Conservation (phyloP, 2,797 vertebrate genomes). For the Margarornis squamiger region DNA sequence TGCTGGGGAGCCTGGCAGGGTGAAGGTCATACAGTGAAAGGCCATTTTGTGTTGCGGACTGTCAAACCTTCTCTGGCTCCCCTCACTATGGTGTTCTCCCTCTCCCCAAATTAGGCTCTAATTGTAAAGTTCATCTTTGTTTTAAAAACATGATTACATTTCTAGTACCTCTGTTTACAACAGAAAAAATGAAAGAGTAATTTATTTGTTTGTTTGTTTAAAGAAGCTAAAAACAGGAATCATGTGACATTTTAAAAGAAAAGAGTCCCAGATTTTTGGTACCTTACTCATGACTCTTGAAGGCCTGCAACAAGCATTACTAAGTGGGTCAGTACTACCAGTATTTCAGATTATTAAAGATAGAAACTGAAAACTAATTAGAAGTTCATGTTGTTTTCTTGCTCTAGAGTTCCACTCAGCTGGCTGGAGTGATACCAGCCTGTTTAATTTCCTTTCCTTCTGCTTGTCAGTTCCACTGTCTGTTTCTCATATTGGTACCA, state of each 20-base stretch:
- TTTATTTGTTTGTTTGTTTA: not conserved
- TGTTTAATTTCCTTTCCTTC: slow-evolving; percentile 40
- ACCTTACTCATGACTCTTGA: not conserved
- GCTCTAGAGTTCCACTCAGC: slow-evolving; percentile 35
- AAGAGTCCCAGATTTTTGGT: not conserved
- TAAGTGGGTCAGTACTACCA: slow-evolving; percentile 8
- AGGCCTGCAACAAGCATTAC: not conserved
- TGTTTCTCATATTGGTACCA: slow-evolving; percentile 16
- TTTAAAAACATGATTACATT: not conserved
- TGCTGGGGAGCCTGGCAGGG: not conserved
- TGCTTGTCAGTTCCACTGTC: not conserved
- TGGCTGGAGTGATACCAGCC: slow-evolving; percentile 12
- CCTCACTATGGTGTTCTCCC: not conserved
- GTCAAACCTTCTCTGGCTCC: not conserved
- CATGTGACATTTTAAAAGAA: not conserved
- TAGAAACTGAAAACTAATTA: slow-evolving; percentile 42
- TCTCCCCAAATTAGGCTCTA: not conserved
- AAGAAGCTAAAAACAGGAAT: not conserved
- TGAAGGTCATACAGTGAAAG: not conserved
- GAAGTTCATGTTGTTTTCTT: not conserved
- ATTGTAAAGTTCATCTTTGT: not conserved
- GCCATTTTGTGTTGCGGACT: not conserved
- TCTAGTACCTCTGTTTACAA: not conserved
- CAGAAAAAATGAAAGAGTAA: not conserved
- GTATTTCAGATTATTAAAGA: slow-evolving; percentile 26